Percentiles rank a stretch among this genome's conserved stretches.
phyloP scores from a whole-genome alignment of 1,140 invertebrate genomes.

The Drosophila auraria region DNA sequence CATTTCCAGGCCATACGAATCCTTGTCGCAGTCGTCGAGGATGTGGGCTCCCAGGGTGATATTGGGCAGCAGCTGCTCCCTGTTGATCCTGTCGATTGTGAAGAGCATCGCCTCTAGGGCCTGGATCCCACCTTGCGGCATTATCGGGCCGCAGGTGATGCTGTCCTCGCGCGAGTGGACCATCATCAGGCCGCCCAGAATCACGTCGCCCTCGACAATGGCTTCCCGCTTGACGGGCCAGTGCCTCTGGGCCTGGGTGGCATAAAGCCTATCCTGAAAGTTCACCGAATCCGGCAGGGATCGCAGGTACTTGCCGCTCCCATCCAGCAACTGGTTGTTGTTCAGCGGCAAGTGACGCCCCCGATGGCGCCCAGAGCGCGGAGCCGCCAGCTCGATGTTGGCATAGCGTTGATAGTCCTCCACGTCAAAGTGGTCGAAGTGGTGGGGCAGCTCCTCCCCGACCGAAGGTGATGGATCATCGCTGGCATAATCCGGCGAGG shows the following conservation, averaged over 20 bases:
- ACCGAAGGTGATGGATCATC: constrained; percentile 41
- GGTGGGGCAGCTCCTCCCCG: constrained; percentile 7
- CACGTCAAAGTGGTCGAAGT: constrained; percentile 54
- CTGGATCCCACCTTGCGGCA: constrained; percentile 95
- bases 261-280: constrained; percentile 57
- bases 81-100: constrained; percentile 92
- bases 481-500: constrained; percentile 49
- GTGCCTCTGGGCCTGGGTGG: constrained; percentile 64
- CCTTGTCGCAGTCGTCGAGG: constrained; percentile 96
- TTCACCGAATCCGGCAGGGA: constrained; percentile 76
- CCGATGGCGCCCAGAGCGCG: constrained; percentile 77
- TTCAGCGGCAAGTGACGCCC: constrained; percentile 61
- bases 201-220: constrained; percentile 92
- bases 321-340: constrained; percentile 42
- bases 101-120: constrained; percentile 95
- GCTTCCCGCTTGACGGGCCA: constrained; percentile 96
- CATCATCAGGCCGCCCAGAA: constrained; percentile 97
- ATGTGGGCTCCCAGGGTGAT: constrained; percentile 93
- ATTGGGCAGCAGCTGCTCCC: constrained; percentile 87
- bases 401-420: constrained; percentile 67
- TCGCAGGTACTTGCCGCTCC: constrained; percentile 71
- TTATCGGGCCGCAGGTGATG: constrained; percentile 92
- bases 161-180: constrained; percentile 94
- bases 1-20: constrained; percentile 96
- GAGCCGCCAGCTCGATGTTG: constrained; percentile 56